phyloP scores from a whole-genome alignment of 2,797 vertebrate species.

The Ctenopoma multispine region DNA sequence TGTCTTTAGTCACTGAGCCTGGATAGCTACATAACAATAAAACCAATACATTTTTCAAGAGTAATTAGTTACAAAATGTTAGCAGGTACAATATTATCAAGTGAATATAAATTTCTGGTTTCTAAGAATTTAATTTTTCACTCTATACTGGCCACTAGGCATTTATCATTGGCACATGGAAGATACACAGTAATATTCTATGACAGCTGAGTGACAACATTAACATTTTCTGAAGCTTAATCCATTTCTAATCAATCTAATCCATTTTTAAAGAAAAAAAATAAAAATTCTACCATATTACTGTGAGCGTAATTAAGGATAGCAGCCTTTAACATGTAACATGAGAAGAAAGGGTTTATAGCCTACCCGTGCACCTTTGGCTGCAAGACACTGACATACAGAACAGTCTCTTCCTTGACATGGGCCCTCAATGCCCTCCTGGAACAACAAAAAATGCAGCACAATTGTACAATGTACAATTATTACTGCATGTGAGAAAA shows the following conservation, averaged over 20 bases:
- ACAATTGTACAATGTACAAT: background rate
- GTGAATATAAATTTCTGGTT: background rate
- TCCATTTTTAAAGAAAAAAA: background rate
- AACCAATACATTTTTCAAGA: too few relatives aligned
- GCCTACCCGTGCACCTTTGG: slow-evolving; percentile 75
- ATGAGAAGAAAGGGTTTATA: slow-evolving; percentile 16
- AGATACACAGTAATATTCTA: background rate
- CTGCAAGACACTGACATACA: slow-evolving; percentile 74
- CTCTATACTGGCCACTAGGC: background rate
- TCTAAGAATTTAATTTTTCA: background rate
- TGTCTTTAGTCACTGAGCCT: background rate
- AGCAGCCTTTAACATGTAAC: background rate
- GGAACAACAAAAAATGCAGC: slow-evolving; percentile 27
- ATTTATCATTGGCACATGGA: background rate
- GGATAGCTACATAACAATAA: too few relatives aligned
- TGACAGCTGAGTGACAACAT: background rate
- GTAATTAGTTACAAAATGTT: too few relatives aligned
- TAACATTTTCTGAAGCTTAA: background rate
- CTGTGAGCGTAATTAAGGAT: background rate
- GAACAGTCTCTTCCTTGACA: slow-evolving; percentile 78
- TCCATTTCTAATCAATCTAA: background rate
- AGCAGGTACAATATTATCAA: background rate
- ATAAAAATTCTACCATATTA: background rate
- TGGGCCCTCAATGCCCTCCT: slow-evolving; percentile 59
- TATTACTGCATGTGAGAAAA: background rate